phyloP scores from a whole-genome alignment of 37 sponge, comb jelly and placozoan species.

The Mnemiopsis leidyi region DNA sequence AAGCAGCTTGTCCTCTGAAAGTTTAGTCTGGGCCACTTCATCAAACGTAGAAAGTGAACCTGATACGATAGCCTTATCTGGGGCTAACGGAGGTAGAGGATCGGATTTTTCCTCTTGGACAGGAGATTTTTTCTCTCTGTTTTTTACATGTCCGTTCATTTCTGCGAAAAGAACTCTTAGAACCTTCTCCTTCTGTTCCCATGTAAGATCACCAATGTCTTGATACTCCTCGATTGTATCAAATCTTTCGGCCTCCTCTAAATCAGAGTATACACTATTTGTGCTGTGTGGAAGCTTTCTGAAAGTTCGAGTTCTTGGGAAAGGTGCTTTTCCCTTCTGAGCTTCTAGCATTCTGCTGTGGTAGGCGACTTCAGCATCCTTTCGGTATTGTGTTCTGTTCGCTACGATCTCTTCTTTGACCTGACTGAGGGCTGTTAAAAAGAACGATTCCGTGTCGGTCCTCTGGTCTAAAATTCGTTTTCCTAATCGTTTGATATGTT shows the following conservation, averaged over 20 bases:
- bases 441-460: slow-evolving; percentile 87
- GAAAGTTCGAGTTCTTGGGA: slow-evolving; percentile 82
- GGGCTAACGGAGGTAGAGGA: slow-evolving; percentile 4
- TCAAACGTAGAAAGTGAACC: not conserved
- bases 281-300: slow-evolving; percentile 72
- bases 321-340: slow-evolving; percentile 70
- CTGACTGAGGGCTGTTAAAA: slow-evolving; percentile 79
- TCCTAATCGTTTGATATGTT: slow-evolving; percentile 79
- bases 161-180: slow-evolving; percentile 74
- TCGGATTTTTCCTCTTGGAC: not conserved
- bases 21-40: slow-evolving; percentile 7
- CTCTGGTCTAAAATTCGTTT: slow-evolving; percentile 81
- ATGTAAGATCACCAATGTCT: slow-evolving; percentile 85
- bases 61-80: not conserved
- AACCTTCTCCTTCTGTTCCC: slow-evolving; percentile 96
- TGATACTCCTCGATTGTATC: not conserved
- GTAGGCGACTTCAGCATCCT: slow-evolving; percentile 75
- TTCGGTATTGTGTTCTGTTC: slow-evolving; percentile 74
- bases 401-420: slow-evolving; percentile 73
- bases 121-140: not conserved
- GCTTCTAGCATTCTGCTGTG: slow-evolving; percentile 73
- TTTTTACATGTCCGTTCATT: slow-evolving; percentile 70
- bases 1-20: slow-evolving; percentile 19
- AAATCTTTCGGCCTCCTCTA: slow-evolving; percentile 71
- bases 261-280: slow-evolving; percentile 85